These are phyloP conservation scores for Leptopilina syphax DNA, from an alignment of 2,888 invertebrate genomes.

Conservation along the genomic window DNA sequence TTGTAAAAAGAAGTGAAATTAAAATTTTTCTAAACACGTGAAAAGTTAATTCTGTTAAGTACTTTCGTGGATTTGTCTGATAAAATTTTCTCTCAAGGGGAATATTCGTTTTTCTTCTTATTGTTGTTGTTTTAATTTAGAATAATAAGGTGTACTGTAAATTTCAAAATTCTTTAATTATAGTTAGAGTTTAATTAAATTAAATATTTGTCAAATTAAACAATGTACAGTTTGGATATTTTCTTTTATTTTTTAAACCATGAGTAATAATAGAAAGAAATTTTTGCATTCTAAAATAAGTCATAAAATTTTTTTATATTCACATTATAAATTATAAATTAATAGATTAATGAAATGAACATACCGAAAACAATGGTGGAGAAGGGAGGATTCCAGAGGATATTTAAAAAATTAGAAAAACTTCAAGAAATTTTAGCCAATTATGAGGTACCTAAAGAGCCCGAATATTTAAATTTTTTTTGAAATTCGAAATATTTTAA, in stretches of 20 bases:
- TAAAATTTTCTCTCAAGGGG: neutral
- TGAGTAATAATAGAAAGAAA: no score
- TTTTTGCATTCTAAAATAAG: no score
- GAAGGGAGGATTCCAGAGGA: conserved; percentile 14
- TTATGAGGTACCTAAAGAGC: conserved; percentile 7
- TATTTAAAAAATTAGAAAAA: conserved; percentile 24
- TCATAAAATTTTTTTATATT: neutral
- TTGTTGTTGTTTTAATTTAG: neutral
- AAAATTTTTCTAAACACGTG: neutral
- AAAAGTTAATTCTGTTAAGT: neutral
- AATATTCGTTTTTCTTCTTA: neutral
- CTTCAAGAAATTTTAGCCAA: conserved; percentile 14
- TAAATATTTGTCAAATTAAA: no score
- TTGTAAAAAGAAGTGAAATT: neutral
- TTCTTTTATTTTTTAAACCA: no score
- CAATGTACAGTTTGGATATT: no score
- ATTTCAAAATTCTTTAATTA: no score
- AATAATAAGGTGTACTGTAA: neutral
- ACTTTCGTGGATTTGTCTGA: neutral
- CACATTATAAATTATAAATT: neutral
- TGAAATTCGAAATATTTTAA: no score
- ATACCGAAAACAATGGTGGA: neutral
- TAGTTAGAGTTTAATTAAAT: no score
- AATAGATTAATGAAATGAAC: neutral
- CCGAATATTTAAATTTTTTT: neutral